A percentile compares a stretch with the other conserved stretches of the same genome.
Evolutionary conservation across 2,888 invertebrate genomes (phyloP).

Genomic region (Podotricha telesiphe): DNA sequence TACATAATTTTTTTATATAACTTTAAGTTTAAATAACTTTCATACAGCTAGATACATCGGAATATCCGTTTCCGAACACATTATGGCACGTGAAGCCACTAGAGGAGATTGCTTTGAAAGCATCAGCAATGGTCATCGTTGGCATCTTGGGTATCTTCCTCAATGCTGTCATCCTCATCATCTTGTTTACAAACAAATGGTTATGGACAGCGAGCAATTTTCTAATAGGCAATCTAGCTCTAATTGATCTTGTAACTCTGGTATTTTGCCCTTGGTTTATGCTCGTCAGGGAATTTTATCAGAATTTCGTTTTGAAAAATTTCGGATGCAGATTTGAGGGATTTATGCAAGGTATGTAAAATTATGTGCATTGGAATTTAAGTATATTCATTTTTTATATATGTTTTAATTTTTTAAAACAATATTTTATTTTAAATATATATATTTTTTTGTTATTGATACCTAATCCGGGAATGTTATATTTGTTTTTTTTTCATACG

Average conservation of each 20-base stretch:
- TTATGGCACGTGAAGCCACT: constrained; percentile 86
- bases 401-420: too few species aligned
- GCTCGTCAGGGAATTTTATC: constrained; percentile 89
- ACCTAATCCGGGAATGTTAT: too few species aligned
- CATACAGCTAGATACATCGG: constrained; percentile 70
- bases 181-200: constrained; percentile 85
- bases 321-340: constrained; percentile 91
- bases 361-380: not conserved
- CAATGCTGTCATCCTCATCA: constrained; percentile 86
- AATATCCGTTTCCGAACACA: constrained; percentile 83
- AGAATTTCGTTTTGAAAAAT: constrained; percentile 89
- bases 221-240: constrained; percentile 89
- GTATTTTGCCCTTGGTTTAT: constrained; percentile 90
- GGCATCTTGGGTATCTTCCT: constrained; percentile 86
- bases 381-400: not conserved
- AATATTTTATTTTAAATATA: too few species aligned
- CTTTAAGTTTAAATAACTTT: too few species aligned
- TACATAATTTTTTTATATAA: too few species aligned
- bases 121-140: constrained; percentile 83
- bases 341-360: constrained; percentile 85
- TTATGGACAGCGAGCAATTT: constrained; percentile 88
- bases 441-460: too few species aligned
- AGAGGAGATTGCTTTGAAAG: constrained; percentile 85
- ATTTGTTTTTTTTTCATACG: too few species aligned
- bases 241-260: constrained; percentile 87